These are phyloP conservation scores for Meloidogyne hapla DNA, from an alignment of 1,140 invertebrate species.

Conservation along the genomic window DNA sequence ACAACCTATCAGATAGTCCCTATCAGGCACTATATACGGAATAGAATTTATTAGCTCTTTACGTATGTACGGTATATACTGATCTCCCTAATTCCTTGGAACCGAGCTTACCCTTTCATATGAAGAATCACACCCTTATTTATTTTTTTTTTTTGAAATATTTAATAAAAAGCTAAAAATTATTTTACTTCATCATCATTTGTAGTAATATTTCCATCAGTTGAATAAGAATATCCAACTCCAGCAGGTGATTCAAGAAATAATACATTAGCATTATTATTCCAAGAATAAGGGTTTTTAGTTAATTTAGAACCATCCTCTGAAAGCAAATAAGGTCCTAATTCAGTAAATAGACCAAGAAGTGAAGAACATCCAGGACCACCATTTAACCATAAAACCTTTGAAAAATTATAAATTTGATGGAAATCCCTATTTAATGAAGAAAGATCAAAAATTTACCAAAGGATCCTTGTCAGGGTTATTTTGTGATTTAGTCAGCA, in stretches of 20 bases:
- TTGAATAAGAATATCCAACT: slow-evolving; percentile 41
- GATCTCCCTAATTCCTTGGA: too few relatives aligned
- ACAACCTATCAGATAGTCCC: too few relatives aligned
- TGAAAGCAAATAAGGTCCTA: slow-evolving; percentile 67
- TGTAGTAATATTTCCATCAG: slow-evolving; percentile 16
- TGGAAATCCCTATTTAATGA: too few relatives aligned
- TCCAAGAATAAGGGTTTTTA: slow-evolving; percentile 55
- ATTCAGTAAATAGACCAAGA: slow-evolving; percentile 67
- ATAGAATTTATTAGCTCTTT: too few relatives aligned
- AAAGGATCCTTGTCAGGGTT: slow-evolving; percentile 67
- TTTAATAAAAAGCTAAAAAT: slow-evolving; percentile 11
- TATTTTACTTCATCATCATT: slow-evolving; percentile 37
- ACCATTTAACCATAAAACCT: slow-evolving; percentile 69
- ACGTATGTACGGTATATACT: too few relatives aligned
- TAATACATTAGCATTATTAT: slow-evolving; percentile 59
- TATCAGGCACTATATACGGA: too few relatives aligned
- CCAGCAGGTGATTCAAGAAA: slow-evolving; percentile 49
- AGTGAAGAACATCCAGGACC: slow-evolving; percentile 69
- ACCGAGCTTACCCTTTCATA: too few relatives aligned
- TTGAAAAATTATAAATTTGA: too few relatives aligned
- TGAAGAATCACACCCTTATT: too few relatives aligned
- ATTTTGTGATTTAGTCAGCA: too few relatives aligned
- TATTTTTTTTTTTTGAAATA: too few relatives aligned
- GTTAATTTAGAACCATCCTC: slow-evolving; percentile 64
- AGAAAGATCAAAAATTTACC: background rate